Evolutionary conservation across 2,888 invertebrate genomes (phyloP).

Genomic region (Merodon equestris): DNA sequence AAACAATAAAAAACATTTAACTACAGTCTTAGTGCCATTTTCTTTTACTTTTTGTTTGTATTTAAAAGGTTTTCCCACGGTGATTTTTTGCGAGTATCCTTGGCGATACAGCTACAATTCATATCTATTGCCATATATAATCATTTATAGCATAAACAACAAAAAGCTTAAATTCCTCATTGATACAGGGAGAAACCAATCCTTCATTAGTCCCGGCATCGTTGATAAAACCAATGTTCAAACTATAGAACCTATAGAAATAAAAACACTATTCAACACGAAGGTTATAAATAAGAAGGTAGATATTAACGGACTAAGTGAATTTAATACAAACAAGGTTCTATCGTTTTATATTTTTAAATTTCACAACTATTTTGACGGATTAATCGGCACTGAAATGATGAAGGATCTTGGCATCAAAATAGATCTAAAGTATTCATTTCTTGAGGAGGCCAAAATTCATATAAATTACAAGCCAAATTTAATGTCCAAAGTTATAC

Average conservation of each 20-base stretch:
- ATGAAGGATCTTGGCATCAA: conserved; percentile 50
- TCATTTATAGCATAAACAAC: conserved; percentile 26
- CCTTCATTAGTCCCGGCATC: conserved; percentile 59
- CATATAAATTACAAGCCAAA: too few species aligned
- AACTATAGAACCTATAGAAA: conserved; percentile 42
- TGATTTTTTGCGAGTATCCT: too few species aligned
- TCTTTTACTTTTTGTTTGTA: too few species aligned
- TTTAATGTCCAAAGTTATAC: conserved; percentile 38
- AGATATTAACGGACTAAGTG: conserved; percentile 29
- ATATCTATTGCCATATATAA: conserved; percentile 34
- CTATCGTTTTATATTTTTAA: conserved; percentile 44
- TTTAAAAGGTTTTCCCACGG: too few species aligned
- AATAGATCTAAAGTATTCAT: conserved; percentile 50
- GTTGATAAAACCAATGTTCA: conserved; percentile 9
- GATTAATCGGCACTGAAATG: conserved; percentile 56
- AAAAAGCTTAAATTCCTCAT: conserved; percentile 42
- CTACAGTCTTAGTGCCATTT: too few species aligned
- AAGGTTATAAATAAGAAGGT: conserved; percentile 34
- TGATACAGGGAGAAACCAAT: conserved; percentile 43
- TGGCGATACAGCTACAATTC: conserved; percentile 45
- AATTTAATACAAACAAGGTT: conserved; percentile 42
- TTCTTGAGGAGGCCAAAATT: conserved; percentile 31
- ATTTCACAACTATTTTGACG: conserved; percentile 67
- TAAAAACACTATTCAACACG: conserved; percentile 42
- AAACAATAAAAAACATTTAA: too few species aligned